Conservation (phyloP, 2,797 vertebrate species). For the Aldrovandia affinis region DNA sequence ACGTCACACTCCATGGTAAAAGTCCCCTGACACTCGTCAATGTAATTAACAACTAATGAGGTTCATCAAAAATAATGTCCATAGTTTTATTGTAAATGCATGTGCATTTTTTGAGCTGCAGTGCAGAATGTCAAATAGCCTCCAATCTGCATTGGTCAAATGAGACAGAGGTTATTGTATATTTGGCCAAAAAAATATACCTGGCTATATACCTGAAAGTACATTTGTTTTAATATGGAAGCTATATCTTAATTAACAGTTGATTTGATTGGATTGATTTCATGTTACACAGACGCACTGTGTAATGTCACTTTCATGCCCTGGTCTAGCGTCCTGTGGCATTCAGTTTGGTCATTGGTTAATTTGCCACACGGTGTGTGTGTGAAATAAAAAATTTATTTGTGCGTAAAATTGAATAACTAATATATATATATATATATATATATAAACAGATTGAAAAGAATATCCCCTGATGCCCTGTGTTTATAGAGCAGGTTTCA, state of each 20-base stretch:
- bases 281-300: background rate
- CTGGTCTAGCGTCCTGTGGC: too few relatives aligned
- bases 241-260: background rate
- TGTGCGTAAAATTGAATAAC: too few relatives aligned
- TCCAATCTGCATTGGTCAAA: background rate
- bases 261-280: background rate
- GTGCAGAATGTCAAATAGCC: background rate
- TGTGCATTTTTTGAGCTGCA: background rate
- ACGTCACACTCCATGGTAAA: background rate
- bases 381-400: too few relatives aligned
- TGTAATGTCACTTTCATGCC: too few relatives aligned
- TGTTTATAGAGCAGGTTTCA: too few relatives aligned
- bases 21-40: background rate
- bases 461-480: too few relatives aligned
- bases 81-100: background rate
- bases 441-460: too few relatives aligned
- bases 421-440: too few relatives aligned
- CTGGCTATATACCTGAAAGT: background rate
- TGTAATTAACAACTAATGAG: background rate
- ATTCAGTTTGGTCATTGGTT: too few relatives aligned
- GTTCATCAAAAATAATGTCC: background rate
- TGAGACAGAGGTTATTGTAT: background rate
- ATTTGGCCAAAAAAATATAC: background rate
- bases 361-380: too few relatives aligned
- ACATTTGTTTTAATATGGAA: background rate